Conservation (phyloP, 2,888 invertebrate species). For the Dusona sp. region DNA sequence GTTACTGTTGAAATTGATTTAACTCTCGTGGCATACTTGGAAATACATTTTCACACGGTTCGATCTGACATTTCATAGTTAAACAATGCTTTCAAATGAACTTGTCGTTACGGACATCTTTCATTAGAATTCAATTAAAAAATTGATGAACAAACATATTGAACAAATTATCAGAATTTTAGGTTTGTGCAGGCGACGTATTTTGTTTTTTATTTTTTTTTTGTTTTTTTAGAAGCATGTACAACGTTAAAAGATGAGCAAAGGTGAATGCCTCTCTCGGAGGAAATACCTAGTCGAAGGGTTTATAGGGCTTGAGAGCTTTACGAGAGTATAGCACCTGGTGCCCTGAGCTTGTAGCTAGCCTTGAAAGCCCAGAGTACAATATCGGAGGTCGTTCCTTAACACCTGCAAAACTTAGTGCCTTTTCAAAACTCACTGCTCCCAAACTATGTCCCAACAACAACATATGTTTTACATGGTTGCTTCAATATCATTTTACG, state of each 20-base stretch:
- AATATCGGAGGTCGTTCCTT: conserved; percentile 27
- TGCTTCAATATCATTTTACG: neutral
- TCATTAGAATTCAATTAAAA: neutral
- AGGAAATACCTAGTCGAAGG: conserved; percentile 12
- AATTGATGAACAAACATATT: neutral
- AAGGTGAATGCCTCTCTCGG: neutral
- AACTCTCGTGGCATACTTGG: neutral
- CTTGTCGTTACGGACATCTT: neutral
- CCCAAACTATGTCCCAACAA: neutral
- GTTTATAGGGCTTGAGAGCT: conserved; percentile 19
- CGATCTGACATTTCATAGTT: neutral
- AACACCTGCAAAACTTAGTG: conserved; percentile 25
- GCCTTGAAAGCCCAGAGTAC: conserved; percentile 1
- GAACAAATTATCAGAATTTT: neutral
- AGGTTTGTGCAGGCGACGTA: neutral
- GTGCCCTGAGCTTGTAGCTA: neutral
- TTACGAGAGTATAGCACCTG: conserved; percentile 35
- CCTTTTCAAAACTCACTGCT: neutral
- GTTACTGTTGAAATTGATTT: neutral
- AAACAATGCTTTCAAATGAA: neutral
- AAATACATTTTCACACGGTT: neutral
- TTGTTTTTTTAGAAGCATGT: neutral
- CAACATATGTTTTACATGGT: neutral
- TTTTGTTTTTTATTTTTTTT: neutral
- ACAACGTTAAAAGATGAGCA: neutral